Evolutionary conservation across 2,797 vertebrate species (phyloP).

Genomic region (Tiaroga cobitis): DNA sequence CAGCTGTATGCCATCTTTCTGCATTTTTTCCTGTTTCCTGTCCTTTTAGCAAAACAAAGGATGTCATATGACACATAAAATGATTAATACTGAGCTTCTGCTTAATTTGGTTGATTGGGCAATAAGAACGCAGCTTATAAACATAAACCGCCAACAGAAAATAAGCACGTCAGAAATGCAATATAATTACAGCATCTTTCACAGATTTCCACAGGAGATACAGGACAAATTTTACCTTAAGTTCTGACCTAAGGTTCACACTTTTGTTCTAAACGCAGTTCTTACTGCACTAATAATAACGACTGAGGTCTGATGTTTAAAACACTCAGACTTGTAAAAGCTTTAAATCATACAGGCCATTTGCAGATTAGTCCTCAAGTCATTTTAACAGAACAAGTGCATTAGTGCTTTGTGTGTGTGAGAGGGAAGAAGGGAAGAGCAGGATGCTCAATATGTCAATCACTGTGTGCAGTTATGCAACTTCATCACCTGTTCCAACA

Average conservation of each 20-base stretch:
- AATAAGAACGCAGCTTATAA: neutral
- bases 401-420: constrained; percentile 31
- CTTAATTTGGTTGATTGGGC: neutral
- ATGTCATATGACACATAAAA: constrained; percentile 26
- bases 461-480: neutral
- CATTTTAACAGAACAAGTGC: constrained; percentile 24
- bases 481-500: constrained; percentile 11
- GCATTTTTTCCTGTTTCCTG: neutral
- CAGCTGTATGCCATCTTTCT: neutral
- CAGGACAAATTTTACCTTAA: neutral
- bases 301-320: constrained; percentile 18
- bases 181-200: neutral
- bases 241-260: neutral
- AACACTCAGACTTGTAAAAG: constrained; percentile 36
- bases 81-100: constrained; percentile 24
- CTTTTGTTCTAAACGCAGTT: constrained; percentile 17
- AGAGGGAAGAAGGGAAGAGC: neutral
- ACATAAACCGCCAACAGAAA: neutral
- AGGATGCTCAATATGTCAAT: constrained; percentile 23
- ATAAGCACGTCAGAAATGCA: neutral
- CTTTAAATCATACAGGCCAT: constrained; percentile 40
- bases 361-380: constrained; percentile 49
- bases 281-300: constrained; percentile 14
- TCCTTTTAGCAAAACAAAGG: neutral
- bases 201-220: neutral